Percentiles rank a stretch among this genome's conserved stretches.
phyloP scores from a whole-genome alignment of 2,113 vertebrate species.

The Limnothrissa miodon region DNA sequence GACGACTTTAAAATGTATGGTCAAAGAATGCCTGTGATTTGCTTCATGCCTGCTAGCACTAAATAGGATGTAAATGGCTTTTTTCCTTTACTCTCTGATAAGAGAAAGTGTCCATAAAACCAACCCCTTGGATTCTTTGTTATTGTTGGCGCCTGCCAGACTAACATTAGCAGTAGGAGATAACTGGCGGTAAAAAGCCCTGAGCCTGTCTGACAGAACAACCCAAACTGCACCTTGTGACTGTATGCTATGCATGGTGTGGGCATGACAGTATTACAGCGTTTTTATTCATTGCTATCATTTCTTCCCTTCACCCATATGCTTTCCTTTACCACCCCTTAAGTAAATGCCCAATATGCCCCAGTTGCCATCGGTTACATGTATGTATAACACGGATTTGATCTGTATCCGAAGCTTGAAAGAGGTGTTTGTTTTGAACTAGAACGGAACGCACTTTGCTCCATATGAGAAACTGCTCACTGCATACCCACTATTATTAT shows the following conservation, averaged over 20 bases:
- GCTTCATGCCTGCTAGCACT: background rate
- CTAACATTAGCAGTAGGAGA: background rate
- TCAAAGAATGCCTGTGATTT: background rate
- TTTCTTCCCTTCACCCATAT: background rate
- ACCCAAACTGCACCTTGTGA: background rate
- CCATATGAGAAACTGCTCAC: too few relatives aligned
- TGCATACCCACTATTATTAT: too few relatives aligned
- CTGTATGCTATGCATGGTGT: slow-evolving; percentile 7
- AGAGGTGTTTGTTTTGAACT: too few relatives aligned
- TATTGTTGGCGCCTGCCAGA: background rate
- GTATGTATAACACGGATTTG: too few relatives aligned
- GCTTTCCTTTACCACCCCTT: too few relatives aligned
- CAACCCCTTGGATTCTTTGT: background rate
- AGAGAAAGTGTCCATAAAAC: background rate
- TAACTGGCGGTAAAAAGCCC: background rate
- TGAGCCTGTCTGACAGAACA: background rate
- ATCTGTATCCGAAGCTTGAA: too few relatives aligned
- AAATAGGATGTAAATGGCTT: background rate
- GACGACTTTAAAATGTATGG: background rate
- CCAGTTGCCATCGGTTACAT: too few relatives aligned
- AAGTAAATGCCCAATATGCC: too few relatives aligned
- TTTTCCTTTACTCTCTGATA: background rate
- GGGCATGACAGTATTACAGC: background rate
- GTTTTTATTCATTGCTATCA: background rate
- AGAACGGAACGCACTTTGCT: too few relatives aligned